These are phyloP conservation scores for Gymnothorax reevesii DNA, from an alignment of 2,797 vertebrate genomes.

Conservation along the genomic window DNA sequence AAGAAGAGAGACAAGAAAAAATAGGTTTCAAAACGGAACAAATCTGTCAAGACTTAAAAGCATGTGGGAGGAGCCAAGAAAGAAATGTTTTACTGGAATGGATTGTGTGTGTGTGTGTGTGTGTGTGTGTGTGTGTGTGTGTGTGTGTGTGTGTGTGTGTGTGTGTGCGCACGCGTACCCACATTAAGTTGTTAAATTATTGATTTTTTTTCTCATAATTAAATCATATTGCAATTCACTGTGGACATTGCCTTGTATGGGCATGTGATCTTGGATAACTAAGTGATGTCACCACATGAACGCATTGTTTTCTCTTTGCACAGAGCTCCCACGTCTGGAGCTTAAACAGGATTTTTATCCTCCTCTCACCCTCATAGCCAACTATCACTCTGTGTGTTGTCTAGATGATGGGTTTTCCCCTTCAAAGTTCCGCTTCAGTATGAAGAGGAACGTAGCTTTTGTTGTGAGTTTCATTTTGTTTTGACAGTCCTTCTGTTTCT, in stretches of 20 bases:
- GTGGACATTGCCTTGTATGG: background rate
- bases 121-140: too few species aligned
- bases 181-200: background rate
- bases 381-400: background rate
- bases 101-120: too few species aligned
- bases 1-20: background rate
- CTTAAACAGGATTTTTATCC: background rate
- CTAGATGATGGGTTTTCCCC: background rate
- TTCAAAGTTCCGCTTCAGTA: background rate
- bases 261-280: background rate
- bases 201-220: background rate
- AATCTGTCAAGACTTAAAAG: background rate
- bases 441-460: background rate
- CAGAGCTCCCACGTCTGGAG: background rate
- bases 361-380: background rate
- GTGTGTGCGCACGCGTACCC: background rate
- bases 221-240: background rate
- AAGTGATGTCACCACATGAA: background rate
- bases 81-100: background rate
- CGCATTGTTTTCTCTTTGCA: background rate
- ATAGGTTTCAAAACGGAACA: background rate
- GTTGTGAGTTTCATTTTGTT: background rate
- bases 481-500: conserved; percentile 34
- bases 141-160: too few species aligned
- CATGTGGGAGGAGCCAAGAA: background rate